Evolutionary conservation across 2,113 vertebrate species (phyloP).

Genomic region (Gobius niger): DNA sequence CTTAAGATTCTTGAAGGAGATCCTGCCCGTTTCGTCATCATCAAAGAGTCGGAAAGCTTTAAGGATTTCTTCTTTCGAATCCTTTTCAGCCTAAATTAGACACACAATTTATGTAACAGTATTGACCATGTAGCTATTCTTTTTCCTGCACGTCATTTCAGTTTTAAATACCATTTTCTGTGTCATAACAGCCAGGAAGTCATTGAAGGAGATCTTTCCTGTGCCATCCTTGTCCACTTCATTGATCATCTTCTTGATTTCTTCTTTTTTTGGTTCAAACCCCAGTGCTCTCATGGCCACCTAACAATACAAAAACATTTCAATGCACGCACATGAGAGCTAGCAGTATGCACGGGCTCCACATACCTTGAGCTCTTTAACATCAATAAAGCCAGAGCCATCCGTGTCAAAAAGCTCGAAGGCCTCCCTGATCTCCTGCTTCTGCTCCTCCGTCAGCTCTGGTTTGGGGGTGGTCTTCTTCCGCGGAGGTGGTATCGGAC

Average conservation of each 20-base stretch:
- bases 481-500: constrained; percentile 76
- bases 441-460: constrained; percentile 88
- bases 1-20: constrained; percentile 93
- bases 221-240: constrained; percentile 89
- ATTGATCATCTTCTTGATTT: constrained; percentile 89
- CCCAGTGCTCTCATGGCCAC: constrained; percentile 94
- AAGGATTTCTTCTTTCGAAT: constrained; percentile 93
- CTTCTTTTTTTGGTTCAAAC: constrained; percentile 93
- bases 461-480: constrained; percentile 80
- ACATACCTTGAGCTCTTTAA: constrained; percentile 87
- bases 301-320: constrained; percentile 54
- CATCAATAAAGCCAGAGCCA: constrained; percentile 85
- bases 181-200: constrained; percentile 88
- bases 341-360: too few species aligned
- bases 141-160: too few species aligned
- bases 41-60: constrained; percentile 95
- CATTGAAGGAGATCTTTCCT: constrained; percentile 87
- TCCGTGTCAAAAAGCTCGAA: constrained; percentile 92
- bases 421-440: constrained; percentile 88
- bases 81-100: constrained; percentile 86
- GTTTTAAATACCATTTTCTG: constrained; percentile 87
- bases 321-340: background rate
- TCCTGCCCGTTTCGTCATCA: constrained; percentile 91
- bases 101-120: background rate
- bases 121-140: background rate